Evolutionary conservation across 2,888 invertebrate species (phyloP).

Genomic region (Philereme transversata): DNA sequence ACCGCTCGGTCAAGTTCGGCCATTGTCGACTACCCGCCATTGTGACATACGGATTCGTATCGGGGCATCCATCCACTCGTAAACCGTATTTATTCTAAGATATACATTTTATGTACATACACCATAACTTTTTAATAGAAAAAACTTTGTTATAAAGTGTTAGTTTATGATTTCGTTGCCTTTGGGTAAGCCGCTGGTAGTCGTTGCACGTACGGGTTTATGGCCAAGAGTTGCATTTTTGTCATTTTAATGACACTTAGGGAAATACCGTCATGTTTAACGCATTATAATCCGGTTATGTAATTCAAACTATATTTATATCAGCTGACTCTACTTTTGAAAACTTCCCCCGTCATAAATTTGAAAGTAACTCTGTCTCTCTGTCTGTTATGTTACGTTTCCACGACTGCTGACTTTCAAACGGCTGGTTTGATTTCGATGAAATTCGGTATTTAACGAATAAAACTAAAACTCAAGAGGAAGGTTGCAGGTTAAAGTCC

Average conservation of each 20-base stretch:
- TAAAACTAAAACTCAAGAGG: too few species aligned
- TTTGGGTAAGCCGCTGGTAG: constrained; percentile 25
- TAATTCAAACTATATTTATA: too few species aligned
- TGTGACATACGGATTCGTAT: constrained; percentile 64
- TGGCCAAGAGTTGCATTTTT: constrained; percentile 21
- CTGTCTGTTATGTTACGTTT: too few species aligned
- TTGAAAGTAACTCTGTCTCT: too few species aligned
- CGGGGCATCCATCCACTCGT: constrained; percentile 28
- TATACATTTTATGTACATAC: constrained; percentile 11
- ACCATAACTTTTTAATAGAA: constrained; percentile 23
- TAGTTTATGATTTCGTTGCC: constrained; percentile 10
- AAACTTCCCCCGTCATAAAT: too few species aligned
- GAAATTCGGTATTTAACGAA: too few species aligned
- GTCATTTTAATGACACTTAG: constrained; percentile 19
- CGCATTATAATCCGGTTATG: constrained; percentile 17
- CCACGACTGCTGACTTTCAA: too few species aligned
- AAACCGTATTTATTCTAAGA: constrained; percentile 14
- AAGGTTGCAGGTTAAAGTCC: too few species aligned
- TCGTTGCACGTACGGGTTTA: constrained; percentile 26
- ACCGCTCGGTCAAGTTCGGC: constrained; percentile 78
- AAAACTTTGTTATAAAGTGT: constrained; percentile 16
- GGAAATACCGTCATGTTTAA: constrained; percentile 24
- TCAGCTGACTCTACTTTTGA: too few species aligned
- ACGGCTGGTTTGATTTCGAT: too few species aligned
- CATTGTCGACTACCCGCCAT: constrained; percentile 62